Percentiles rank a stretch among this genome's conserved stretches.
These are phyloP conservation scores for Melanerpes formicivorus DNA, from an alignment of 2,113 vertebrate species.

Conservation along the genomic window DNA sequence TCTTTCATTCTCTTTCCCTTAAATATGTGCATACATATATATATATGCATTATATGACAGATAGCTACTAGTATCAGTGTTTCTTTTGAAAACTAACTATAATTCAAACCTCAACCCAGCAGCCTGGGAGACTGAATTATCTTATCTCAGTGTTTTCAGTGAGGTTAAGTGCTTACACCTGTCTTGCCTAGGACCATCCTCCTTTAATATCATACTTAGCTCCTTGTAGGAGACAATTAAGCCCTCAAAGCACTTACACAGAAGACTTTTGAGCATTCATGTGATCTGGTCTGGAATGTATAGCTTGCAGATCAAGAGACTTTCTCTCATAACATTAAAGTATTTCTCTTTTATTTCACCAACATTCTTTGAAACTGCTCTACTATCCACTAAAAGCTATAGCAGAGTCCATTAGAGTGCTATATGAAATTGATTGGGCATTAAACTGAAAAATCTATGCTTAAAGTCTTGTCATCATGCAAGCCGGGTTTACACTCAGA, in stretches of 20 bases:
- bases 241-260: neutral
- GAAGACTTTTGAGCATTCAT: neutral
- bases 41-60: neutral
- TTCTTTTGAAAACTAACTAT: neutral
- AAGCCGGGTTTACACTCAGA: neutral
- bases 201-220: neutral
- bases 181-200: neutral
- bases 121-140: neutral
- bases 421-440: conserved; percentile 6
- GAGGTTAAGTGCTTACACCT: neutral
- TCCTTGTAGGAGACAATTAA: neutral
- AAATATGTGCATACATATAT: too few species aligned
- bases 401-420: conserved; percentile 24
- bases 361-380: neutral
- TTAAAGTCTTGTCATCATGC: neutral
- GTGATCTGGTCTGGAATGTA: neutral
- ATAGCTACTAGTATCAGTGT: neutral
- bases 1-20: neutral
- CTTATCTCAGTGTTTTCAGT: neutral
- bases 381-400: neutral
- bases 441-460: conserved; percentile 49
- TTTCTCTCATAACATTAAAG: neutral
- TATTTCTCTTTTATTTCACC: conserved; percentile 8
- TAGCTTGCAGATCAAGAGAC: neutral
- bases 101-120: neutral